Evolutionary conservation across 2,797 vertebrate species (phyloP), one percentile per base, ranked within the genome.

Genomic region (Acestrorhynchus altus): DNA sequence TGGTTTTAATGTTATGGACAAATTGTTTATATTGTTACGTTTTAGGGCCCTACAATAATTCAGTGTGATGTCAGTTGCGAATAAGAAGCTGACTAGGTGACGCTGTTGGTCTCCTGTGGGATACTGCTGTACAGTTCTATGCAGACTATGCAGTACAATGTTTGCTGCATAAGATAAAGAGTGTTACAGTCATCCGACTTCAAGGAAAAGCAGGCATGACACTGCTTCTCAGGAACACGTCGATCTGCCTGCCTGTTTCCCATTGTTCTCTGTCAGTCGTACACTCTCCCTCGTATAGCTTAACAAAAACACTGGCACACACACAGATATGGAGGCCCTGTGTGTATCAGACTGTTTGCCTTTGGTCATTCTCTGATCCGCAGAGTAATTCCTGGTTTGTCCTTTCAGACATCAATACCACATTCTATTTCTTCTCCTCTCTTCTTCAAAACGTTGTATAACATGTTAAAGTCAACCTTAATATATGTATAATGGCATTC

Each of bases 121-220:
- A n/a, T n/a, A 15, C 73, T 67, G 65, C 66, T 65, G 35, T 65
- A 72, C 49, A 56, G 28, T 60, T 63, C 67, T 87, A 87, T 90
- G 83, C 80, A 85, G 85, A 82, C 87, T 86, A 89, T 88, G 88
- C 90, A 90, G 31, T 2, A 35, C 31, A 35, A n/a, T n/a, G n/a
- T n/a, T n/a, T 91, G 91, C 91, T 90, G 86, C 86, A 44, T 60
- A 91, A 94, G 93, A 91, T 92, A 92, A 90, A 91, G 85, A 47
- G 87, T 91, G 87, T 92, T 86, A 56, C 83, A 84, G 83, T 83
- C 87, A 87, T 86, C 72, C 89, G 89, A 90, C 90, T 86, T 86
- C 91, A 93, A 93, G 92, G n/a, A 8, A 52, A 52, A 52, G 47
- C 90, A 90, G 89, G 91, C 87, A 73, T 92, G 90, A 92, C 90